Base-by-base conservation (phyloP, 2,113 vertebrate genomes). In the Pseudolaguvia tuberculata region DNA sequence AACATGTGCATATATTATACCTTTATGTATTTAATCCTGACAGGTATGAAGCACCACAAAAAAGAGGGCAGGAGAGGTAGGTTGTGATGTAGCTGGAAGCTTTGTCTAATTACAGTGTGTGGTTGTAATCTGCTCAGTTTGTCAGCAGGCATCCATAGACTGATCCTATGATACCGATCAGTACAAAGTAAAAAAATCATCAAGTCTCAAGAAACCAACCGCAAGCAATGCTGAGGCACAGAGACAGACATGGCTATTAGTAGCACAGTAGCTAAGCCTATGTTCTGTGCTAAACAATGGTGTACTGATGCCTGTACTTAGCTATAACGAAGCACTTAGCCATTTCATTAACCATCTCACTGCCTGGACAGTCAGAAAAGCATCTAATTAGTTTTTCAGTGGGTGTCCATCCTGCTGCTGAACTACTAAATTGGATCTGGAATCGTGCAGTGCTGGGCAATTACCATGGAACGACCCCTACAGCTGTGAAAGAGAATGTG, bases 331-430 rank as follows among this genome's bases (percentile, higher is more conserved):
- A 42, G 76, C 79, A 71, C 31, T 70, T 39, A 58, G 79, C 79
- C 78, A 76, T 70, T 86, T 83, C 78, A 83, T 76, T 78, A 79
- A 77, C 81, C 75, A 79, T 72, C 73, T 62, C 81, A 75, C 52
- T 39, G 71, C 72, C 75, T 74, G 65, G 70, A 75, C 80, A 75
- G 73, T 76, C 65, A 77, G 83, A 51, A 76, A 69, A 78, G 77
- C 71, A 77, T 69, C 83, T 85, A 88, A 88, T 88, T 86, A 86
- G 82, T 85, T 89, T 42, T 88, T 88, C 83, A 83, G 59, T 82
- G 81, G 80, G 63, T 85, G 82, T 82, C 74, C 74, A 80, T 47
- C 61, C 21, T 78, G 71, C 81, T 29, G 47, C 58, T 45, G 69
- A 75, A 39, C 48, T 42, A 63, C 82, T 82, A 87, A 87, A 87